Percentiles rank a stretch among this genome's conserved stretches.
These are phyloP conservation scores for Himalopsyche anomala DNA, from an alignment of 2,888 invertebrate genomes.

Conservation along the genomic window DNA sequence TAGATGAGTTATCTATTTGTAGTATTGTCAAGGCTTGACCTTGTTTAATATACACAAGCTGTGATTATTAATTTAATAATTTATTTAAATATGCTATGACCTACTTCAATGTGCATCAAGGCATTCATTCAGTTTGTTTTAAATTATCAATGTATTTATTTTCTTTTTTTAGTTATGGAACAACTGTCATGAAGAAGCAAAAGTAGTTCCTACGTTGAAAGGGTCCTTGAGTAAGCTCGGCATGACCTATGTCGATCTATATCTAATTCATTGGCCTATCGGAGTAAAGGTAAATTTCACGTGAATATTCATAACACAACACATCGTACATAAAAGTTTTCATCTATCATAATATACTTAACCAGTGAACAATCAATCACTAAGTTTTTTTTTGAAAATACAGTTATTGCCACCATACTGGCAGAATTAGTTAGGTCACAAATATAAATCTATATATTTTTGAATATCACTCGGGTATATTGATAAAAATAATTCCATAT, in stretches of 20 bases:
- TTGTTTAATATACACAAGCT: too few relatives aligned
- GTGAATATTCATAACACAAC: neutral
- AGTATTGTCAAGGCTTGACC: neutral
- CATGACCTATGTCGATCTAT: slow-evolving; percentile 87
- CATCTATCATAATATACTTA: too few relatives aligned
- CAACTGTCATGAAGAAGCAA: slow-evolving; percentile 78
- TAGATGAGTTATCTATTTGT: neutral
- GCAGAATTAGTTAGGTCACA: too few relatives aligned
- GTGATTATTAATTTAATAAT: neutral
- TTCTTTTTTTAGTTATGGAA: slow-evolving; percentile 72
- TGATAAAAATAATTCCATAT: too few relatives aligned
- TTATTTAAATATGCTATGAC: neutral
- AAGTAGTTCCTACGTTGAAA: slow-evolving; percentile 82
- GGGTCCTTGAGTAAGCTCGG: slow-evolving; percentile 81
- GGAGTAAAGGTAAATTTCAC: slow-evolving; percentile 75
- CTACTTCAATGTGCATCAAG: too few relatives aligned
- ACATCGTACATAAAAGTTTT: neutral
- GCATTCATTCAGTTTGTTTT: too few relatives aligned
- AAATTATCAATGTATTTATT: neutral
- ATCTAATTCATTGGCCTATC: slow-evolving; percentile 89
- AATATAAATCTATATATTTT: too few relatives aligned
- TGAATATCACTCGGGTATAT: too few relatives aligned
- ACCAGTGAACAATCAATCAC: too few relatives aligned
- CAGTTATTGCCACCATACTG: too few relatives aligned
- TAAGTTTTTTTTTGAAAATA: too few relatives aligned